phyloP scores from a whole-genome alignment of 1,140 invertebrate species.

The Eriosoma lanigerum region DNA sequence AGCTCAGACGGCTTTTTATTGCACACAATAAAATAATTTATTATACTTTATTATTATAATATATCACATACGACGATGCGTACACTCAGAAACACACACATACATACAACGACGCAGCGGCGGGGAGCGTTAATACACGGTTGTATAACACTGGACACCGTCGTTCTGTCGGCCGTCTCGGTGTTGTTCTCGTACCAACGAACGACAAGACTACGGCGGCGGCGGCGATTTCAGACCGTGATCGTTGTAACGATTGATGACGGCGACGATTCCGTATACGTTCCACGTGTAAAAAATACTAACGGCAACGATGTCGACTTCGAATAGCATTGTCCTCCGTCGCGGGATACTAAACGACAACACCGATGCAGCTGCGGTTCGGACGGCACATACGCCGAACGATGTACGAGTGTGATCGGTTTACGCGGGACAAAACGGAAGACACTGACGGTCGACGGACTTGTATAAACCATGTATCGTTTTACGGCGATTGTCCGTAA shows the following conservation, averaged over 20 bases:
- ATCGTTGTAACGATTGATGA: not conserved
- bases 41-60: too few relatives aligned
- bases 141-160: not conserved
- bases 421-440: too few relatives aligned
- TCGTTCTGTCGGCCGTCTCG: too few relatives aligned
- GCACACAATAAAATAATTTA: too few relatives aligned
- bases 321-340: not conserved
- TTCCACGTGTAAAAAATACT: too few relatives aligned
- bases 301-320: not conserved
- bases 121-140: not conserved
- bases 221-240: not conserved
- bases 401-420: too few relatives aligned
- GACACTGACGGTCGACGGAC: not conserved
- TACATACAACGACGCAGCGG: not conserved
- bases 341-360: not conserved
- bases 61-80: too few relatives aligned
- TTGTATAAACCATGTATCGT: too few relatives aligned
- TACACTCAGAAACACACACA: too few relatives aligned
- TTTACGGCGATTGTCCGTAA: too few relatives aligned
- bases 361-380: not conserved
- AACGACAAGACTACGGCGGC: not conserved
- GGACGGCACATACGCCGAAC: not conserved
- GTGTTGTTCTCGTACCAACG: not conserved
- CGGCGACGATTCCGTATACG: not conserved
- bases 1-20: too few relatives aligned